Percentiles rank a stretch among this genome's conserved stretches.
phyloP scores from a whole-genome alignment of 1,140 invertebrate genomes.

The Lepidurus couesii region DNA sequence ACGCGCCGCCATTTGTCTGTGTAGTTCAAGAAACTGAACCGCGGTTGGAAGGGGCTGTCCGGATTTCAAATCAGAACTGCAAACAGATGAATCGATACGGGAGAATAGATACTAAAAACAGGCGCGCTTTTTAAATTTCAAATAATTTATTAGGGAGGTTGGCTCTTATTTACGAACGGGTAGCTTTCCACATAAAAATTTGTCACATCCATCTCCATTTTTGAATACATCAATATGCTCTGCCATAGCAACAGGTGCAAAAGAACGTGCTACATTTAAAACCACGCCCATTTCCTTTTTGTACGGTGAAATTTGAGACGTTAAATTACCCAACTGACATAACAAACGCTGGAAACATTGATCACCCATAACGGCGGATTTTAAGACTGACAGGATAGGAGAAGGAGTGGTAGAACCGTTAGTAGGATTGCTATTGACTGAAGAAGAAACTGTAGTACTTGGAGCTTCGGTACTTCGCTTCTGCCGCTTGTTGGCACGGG shows the following conservation, averaged over 20 bases:
- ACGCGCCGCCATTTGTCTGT: background rate
- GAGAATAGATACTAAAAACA: background rate
- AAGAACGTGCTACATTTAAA: background rate
- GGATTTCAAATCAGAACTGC: background rate
- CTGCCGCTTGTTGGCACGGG: background rate
- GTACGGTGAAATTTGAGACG: background rate
- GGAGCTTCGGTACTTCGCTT: background rate
- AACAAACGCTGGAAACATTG: background rate
- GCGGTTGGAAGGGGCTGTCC: background rate
- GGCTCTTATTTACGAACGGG: background rate
- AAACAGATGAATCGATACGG: too few relatives aligned
- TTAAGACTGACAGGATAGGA: background rate
- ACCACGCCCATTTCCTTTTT: background rate
- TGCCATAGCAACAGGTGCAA: background rate
- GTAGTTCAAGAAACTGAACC: background rate
- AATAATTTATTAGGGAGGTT: slow-evolving; percentile 9
- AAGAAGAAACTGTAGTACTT: background rate
- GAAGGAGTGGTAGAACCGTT: background rate
- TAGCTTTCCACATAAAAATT: background rate
- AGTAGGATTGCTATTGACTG: background rate
- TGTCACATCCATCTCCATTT: background rate
- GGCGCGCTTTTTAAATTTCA: background rate
- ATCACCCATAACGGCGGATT: background rate
- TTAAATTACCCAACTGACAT: background rate
- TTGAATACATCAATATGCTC: background rate